Evolutionary conservation across 2,113 vertebrate species (phyloP), one percentile per base, ranked within the genome.

Genomic region (Scolopax mira): DNA sequence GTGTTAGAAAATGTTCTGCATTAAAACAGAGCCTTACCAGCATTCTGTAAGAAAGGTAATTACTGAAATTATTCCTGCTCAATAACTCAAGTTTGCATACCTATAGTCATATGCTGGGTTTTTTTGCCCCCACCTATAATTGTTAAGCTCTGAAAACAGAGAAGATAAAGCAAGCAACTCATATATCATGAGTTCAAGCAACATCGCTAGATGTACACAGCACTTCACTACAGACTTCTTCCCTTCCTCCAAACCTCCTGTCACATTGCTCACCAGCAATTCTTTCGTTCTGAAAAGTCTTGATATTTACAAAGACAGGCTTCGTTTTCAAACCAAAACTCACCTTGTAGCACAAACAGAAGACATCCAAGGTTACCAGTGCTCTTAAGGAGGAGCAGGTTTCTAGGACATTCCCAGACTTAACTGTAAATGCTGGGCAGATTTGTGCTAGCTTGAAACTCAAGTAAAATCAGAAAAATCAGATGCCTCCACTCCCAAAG

Each of bases 31-130:
- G 30, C 41, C 41, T 72, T 3, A 15, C 0, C 31, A 9, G 7
- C 18, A 2, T 9, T 79, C 77, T 19, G 6, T 5, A 57, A 33
- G 9, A 11, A 0, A 60, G 28, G 17, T 7, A 12, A 55, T 13
- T 13, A 37, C 52, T 28, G 2, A 15, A 22, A 31, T 14, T 8
- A 11, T 3, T 37, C 74, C 60, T 52, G 12, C 23, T 30, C 57
- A 5, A 9, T 31, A 6, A 31, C 8, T 66, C 54, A 51, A 4
- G 0, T 16, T 22, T 2, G 41, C 5, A n/a, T 28, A 51, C n/a
- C 66, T 54, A 13, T 0, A 33, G 44, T 8, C 60, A 7, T 2
- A 3, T 0, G 1, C 1, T 0, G 0, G 18, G 23, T 30, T n/a
- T 54, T 54, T 37, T 27, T 1, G 16, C 30, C 24, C 17, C 30